Evolutionary conservation across 2,888 invertebrate genomes (phyloP), one percentile per base, ranked within the genome.

Genomic region (Drosophila siamana): DNA sequence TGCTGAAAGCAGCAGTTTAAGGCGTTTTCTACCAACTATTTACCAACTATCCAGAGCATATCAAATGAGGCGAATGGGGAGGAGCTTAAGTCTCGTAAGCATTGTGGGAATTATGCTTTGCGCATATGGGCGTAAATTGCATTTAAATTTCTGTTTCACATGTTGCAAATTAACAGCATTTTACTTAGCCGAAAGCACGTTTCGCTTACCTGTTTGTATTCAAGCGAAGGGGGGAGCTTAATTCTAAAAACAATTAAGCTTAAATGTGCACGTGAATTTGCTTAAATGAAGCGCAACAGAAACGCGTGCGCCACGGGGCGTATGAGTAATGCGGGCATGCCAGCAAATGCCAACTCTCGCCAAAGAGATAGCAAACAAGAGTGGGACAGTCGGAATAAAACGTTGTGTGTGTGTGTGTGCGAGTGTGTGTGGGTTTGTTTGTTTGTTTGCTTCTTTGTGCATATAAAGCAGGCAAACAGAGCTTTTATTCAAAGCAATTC

Each of bases 401-500:
- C 2, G 41, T n/a, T 70, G 40, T 60, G 16, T 61, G 36, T 38
- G 40, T 56, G 36, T 55, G 43, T 9, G 51, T 47, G 9, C 19
- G 50, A 30, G 7, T 40, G 63, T 47, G 22, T 44, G 47, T 68
- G 13, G 46, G 60, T 62, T 46, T 67, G 65, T 67, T 60, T 73
- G 70, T 30, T 13, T 50, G 46, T 63, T 59, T 56, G 46, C 59
- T 62, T 62, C 36, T 71, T 63, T 77, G 62, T 66, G 71, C 76
- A 70, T 76, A 80, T 78, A 76, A 88, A 82, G 64, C 87, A 75
- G 74, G 66, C 78, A 89, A 82, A 89, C 83, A 78, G 75, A 70
- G 80, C 86, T 77, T 86, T 89, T 86, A 89, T 87, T 89, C 86
- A 85, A 82, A 85, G 72, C 86, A 89, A 89, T 87, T 80, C 86